A percentile compares a stretch with the other conserved stretches of the same genome.
Conservation (phyloP, 2,797 vertebrate species). For the Rhynchonycteris naso region DNA sequence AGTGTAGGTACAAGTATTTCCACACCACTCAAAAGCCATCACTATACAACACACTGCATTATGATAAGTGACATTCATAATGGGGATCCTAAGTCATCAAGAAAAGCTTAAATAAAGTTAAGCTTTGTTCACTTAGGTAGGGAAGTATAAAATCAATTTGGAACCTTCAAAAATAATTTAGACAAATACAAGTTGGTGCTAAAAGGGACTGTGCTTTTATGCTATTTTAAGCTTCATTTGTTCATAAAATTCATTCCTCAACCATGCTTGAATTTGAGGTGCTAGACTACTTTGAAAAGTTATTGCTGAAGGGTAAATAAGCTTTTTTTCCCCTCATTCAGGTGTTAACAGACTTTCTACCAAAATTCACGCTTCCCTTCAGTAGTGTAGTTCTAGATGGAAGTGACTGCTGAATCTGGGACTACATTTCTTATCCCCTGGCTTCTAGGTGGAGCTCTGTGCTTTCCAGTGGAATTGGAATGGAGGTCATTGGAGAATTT, state of each 20-base stretch:
- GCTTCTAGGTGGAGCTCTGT: not conserved
- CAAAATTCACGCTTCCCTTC: not conserved
- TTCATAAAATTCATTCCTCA: conserved; percentile 61
- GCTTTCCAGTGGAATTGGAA: not conserved
- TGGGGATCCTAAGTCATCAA: conserved; percentile 35
- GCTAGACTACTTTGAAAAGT: conserved; percentile 47
- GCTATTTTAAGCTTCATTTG: conserved; percentile 70
- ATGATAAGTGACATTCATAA: not conserved
- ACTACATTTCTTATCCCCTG: no score
- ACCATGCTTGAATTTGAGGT: conserved; percentile 44
- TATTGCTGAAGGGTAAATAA: conserved; percentile 14
- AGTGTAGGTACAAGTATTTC: not conserved
- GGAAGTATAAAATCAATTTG: conserved; percentile 66
- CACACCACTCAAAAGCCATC: not conserved
- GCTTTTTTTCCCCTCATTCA: not conserved
- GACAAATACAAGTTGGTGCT: conserved; percentile 54
- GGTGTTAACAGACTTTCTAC: not conserved
- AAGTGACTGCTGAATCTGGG: not conserved
- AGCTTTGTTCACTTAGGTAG: conserved; percentile 64
- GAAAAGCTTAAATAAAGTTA: conserved; percentile 60
- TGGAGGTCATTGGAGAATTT: not conserved
- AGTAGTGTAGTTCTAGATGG: not conserved
- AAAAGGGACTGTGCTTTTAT: conserved; percentile 35
- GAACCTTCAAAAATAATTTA: conserved; percentile 66
- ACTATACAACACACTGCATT: not conserved